Conservation (phyloP, 2,113 vertebrate genomes). For the Notarius quadriscutis region DNA sequence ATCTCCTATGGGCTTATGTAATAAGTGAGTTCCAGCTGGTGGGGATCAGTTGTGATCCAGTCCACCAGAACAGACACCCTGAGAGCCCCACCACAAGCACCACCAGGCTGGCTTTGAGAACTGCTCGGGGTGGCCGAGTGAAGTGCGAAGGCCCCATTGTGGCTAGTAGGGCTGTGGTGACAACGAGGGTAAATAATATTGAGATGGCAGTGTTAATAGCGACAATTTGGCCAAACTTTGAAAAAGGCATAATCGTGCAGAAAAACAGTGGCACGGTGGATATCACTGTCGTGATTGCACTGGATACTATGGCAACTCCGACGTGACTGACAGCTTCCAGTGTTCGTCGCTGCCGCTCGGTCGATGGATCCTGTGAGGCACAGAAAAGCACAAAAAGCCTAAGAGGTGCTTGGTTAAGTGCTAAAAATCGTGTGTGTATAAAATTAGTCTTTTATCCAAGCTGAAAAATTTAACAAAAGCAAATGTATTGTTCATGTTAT, state of each 20-base stretch:
- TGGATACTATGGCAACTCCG: conserved; percentile 93
- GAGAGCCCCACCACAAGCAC: conserved; percentile 71
- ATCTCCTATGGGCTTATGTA: background rate
- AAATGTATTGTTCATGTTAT: background rate
- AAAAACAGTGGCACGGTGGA: conserved; percentile 94
- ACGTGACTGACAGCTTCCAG: conserved; percentile 86
- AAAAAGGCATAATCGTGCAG: conserved; percentile 97
- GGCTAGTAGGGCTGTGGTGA: conserved; percentile 87
- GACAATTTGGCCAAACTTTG: conserved; percentile 96
- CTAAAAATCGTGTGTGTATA: background rate
- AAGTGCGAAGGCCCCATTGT: conserved; percentile 83
- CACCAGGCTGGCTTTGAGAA: conserved; percentile 82
- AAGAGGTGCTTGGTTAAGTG: background rate
- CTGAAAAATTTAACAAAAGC: background rate
- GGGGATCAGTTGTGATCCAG: conserved; percentile 65
- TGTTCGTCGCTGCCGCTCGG: conserved; percentile 80
- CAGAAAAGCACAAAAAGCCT: conserved; percentile 20
- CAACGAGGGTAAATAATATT: conserved; percentile 88
- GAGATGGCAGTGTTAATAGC: conserved; percentile 92
- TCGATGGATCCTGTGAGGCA: conserved; percentile 73
- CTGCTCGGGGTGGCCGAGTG: conserved; percentile 81
- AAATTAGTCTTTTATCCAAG: background rate
- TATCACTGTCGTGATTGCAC: conserved; percentile 88
- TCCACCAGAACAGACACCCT: conserved; percentile 78
- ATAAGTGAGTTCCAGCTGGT: conserved; percentile 58